Evolutionary conservation across 2,797 vertebrate species (phyloP).

Genomic region (Enteromius unitaeniatus): DNA sequence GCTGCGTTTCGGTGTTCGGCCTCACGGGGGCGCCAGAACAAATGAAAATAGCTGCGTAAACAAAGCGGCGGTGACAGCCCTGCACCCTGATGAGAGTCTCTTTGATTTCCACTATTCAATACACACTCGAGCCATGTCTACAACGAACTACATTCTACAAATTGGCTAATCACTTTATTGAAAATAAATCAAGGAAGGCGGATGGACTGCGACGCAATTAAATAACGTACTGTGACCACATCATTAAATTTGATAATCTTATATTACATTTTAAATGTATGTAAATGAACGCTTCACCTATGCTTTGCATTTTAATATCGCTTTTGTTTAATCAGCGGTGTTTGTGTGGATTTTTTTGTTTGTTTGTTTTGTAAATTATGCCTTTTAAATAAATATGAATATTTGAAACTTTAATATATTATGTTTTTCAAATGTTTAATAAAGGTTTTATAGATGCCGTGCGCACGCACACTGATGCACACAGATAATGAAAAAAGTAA

Average conservation of each 20-base stretch:
- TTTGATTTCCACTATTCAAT: slow-evolving; percentile 31
- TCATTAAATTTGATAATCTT: neutral
- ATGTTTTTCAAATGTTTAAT: neutral
- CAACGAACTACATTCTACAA: slow-evolving; percentile 8
- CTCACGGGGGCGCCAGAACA: slow-evolving; percentile 74
- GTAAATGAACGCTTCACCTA: neutral
- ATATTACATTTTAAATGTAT: neutral
- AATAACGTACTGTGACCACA: neutral
- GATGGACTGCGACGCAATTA: neutral
- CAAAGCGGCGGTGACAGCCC: neutral
- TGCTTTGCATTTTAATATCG: neutral
- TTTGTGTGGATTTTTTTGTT: neutral
- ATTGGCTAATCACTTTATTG: neutral
- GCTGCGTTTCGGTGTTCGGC: slow-evolving; percentile 30
- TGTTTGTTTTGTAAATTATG: neutral
- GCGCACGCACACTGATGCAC: neutral
- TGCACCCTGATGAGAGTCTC: slow-evolving; percentile 10
- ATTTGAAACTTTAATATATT: neutral
- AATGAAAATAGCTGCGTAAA: slow-evolving; percentile 49
- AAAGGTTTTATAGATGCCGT: neutral
- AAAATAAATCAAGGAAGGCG: neutral
- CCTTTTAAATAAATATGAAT: neutral
- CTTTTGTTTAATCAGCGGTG: neutral
- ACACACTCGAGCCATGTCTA: neutral
- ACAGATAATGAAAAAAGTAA: neutral